Conservation (phyloP, 2,113 vertebrate species). For the Hippocampus zosterae region DNA sequence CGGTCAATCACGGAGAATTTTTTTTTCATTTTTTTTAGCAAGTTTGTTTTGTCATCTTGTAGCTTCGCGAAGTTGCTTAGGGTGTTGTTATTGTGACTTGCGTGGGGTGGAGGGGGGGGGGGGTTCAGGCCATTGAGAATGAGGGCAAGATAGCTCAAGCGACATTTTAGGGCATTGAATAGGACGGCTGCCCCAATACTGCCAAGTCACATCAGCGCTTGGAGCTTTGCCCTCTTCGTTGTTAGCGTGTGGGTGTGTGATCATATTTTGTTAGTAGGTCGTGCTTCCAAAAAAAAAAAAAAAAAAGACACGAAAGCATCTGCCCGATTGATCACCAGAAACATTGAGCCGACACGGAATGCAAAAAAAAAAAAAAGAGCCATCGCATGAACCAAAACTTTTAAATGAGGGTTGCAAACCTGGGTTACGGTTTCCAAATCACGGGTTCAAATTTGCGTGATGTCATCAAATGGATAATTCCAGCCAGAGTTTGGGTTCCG, state of each 20-base stretch:
- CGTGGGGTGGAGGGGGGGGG: background rate
- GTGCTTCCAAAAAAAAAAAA: background rate
- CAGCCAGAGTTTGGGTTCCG: too few species aligned
- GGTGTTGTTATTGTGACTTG: background rate
- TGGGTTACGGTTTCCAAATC: too few species aligned
- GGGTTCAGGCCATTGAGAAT: background rate
- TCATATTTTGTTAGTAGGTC: constrained; percentile 3
- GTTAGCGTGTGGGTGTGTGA: constrained; percentile 9
- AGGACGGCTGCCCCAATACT: constrained; percentile 59
- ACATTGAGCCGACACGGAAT: too few species aligned
- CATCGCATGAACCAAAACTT: too few species aligned
- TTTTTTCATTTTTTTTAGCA: too few species aligned
- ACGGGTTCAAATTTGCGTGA: too few species aligned
- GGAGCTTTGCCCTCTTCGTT: constrained; percentile 14
- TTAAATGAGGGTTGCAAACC: too few species aligned
- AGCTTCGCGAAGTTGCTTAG: background rate
- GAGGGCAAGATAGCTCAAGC: constrained; percentile 20
- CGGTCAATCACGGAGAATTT: constrained; percentile 1
- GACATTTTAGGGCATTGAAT: constrained; percentile 56
- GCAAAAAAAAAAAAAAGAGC: too few species aligned
- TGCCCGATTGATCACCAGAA: background rate
- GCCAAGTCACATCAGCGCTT: constrained; percentile 54
- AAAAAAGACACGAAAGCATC: background rate
- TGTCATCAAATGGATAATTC: too few species aligned
- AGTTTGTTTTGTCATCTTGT: constrained; percentile 1